Conservation (phyloP, 2,888 invertebrate species). For the Epinotia bilunana region DNA sequence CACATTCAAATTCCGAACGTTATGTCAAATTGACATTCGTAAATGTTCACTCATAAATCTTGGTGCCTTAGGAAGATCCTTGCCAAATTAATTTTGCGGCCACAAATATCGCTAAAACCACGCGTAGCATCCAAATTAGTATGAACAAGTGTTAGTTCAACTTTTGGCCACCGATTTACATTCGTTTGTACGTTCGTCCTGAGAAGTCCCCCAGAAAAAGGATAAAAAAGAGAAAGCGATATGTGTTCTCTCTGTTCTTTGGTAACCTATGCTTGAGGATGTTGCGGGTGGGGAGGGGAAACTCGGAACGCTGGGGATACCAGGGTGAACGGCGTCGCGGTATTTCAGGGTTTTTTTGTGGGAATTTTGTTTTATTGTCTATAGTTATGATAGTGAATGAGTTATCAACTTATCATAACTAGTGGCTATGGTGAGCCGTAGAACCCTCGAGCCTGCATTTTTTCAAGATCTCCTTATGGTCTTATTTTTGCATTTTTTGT, state of each 20-base stretch:
- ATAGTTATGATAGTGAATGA: too few relatives aligned
- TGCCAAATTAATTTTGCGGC: constrained; percentile 7
- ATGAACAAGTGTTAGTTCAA: constrained; percentile 17
- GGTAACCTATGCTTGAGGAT: constrained; percentile 61
- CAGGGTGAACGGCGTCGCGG: neutral
- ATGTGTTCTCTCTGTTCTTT: constrained; percentile 66
- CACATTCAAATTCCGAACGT: constrained; percentile 31
- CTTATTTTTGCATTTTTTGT: too few relatives aligned
- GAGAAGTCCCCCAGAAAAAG: constrained; percentile 57
- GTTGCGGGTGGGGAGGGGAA: constrained; percentile 52
- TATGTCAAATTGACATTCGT: constrained; percentile 38
- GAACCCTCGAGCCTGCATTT: too few relatives aligned
- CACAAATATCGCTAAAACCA: neutral
- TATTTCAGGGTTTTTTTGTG: neutral
- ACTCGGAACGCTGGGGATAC: constrained; percentile 37
- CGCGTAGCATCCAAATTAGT: neutral
- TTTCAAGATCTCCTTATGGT: too few relatives aligned
- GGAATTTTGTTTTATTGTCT: neutral
- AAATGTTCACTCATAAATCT: constrained; percentile 39
- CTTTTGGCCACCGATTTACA: constrained; percentile 34
- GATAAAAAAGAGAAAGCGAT: constrained; percentile 65
- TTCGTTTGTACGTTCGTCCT: constrained; percentile 51
- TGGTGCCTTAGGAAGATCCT: constrained; percentile 29
- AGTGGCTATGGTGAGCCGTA: too few relatives aligned
- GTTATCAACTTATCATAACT: too few relatives aligned